Evolutionary conservation across 64 coral and sea anemone genomes (phyloP), one percentile per base, ranked within the genome.

Genomic region (Exaiptasia diaphana): DNA sequence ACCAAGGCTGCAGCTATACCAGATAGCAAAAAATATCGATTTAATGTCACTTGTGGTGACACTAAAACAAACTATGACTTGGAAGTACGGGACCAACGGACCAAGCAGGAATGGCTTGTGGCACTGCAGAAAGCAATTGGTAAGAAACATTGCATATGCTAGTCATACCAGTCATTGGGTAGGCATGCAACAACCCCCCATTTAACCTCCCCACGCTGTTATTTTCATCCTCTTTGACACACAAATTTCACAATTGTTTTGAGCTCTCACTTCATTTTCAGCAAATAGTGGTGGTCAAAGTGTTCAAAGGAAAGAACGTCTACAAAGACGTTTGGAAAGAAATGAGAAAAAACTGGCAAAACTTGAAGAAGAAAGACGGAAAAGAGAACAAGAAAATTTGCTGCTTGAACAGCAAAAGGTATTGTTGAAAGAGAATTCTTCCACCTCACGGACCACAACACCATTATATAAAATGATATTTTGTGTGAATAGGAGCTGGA

Each of bases 41-140:
- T 97, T 55, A 67, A 38, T 34, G 83, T 97, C 14, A 90, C 75
- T 25, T 97, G 93, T 78, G 82, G 87, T 5, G 57, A 76, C 7
- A 83, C 87, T 2, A 81, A 82, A 18, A 90, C 68, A 48, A 38
- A 77, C 5, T 97, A 77, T 62, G 93, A 97, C 28, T 58, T 90
- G 22, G 88, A 87, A 60, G 87, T 88, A 17, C 85, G 77, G 39
- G 93, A 97, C 77, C 82, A 86, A 50, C 75, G 83, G 60, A 90
- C 93, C 4, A 87, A 82, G 5, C 93, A 90, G 77, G 93, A 90
- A 39, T 97, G 93, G 93, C 78, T 97, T 59, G 77, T 86, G 6
- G 78, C 75, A n/a, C 73, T 97, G 65, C 93, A 97, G 53, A 86
- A 75, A 15, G 84, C 88, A 33, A 97, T 97, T 82, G 93, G 93